Base-by-base conservation (phyloP, 2,888 invertebrate genomes). In the Chrysodeixis includens region DNA sequence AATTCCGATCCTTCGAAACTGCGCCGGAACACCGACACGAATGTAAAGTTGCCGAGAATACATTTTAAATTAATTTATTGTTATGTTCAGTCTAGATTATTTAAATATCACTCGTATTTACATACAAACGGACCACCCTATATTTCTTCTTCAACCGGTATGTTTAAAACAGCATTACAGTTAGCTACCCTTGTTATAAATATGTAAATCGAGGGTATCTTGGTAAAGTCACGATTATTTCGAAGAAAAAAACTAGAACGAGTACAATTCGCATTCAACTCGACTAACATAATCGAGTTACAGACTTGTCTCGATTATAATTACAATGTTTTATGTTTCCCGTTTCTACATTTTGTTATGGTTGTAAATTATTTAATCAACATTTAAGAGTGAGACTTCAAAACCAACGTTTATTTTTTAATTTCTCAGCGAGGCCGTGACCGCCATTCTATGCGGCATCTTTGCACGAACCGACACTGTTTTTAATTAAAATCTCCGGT, bases 401-500 rank as follows among this genome's bases (percentile, higher is more conserved):
- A 64, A 74, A 71, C 46, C 71, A 81, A 71, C 56, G 58, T 78
- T 78, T 77, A 70, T 73, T 81, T 83, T 79, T 81, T 78, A 77
- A 80, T 83, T 83, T 84, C 70, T 76, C 74, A 35, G 51, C 59
- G 74, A 78, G 77, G 81, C 81, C 85, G 66, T 83, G 84, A 83
- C 84, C 84, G 83, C 78, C 63, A 85, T 84, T 81, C 79, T 68
- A 74, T 63, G 76, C 79, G 82, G 81, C 68, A 63, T 73, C 76
- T 76, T 84, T 77, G 83, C 86, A 87, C 85, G 83, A 85, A 81
- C 82, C 62, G 66, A 62, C 74, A 82, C 75, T 67, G 76, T 79
- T 85, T 85, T 83, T 85, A 88, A 88, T 89, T 86, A 88, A 83
- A 83, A 85, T 82, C 79, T 77, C 76, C 69, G 58, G 74, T 83